Base-by-base conservation (phyloP, 2,113 vertebrate genomes). In the Enhydra lutris region DNA sequence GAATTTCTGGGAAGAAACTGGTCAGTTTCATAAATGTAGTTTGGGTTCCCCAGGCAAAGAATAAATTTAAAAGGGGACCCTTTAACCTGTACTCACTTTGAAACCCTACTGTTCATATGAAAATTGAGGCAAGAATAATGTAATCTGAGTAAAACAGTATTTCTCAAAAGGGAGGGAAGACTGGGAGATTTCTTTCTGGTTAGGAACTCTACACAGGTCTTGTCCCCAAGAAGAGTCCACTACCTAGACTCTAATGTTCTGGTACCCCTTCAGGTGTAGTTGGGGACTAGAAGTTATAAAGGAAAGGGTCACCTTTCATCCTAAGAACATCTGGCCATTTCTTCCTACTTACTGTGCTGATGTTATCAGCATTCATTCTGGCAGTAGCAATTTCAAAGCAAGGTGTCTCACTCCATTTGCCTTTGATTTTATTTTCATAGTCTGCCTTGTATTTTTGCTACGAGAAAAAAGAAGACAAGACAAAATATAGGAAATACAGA, bases 351-450 rank as follows among this genome's bases (percentile, higher is more conserved):
- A 99, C 99, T 10, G 95, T 45, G 84, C 99, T 99, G 6, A 99
- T 45, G 98, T 99, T 99, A 8, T 99, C 98, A 98, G 99, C 98
- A 4, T 99, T 99, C 99, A 99, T 99, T 98, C 98, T 99, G 45
- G 99, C 99, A 4, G 98, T 78, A 79, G 99, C 99, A 88, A 99
- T 98, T 18, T 99, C 99, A 93, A 99, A 99, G 98, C 99, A 99
- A 0, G 99, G 99, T 14, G 99, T 99, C 98, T 99, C 99, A 55
- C 99, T 99, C 99, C 99, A 99, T 80, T 99, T 99, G 97, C 99
- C 99, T 98, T 99, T 99, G 88, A 99, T 98, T 69, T 99, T 99
- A 96, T 99, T 99, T 94, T 99, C 99, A 97, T 99, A 99, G 97
- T 99, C 99, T 87, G 99, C 99, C 29, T 99, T 99, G 98, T 99